Evolutionary conservation across 2,888 invertebrate genomes (phyloP).

Genomic region (Xylota sylvarum): DNA sequence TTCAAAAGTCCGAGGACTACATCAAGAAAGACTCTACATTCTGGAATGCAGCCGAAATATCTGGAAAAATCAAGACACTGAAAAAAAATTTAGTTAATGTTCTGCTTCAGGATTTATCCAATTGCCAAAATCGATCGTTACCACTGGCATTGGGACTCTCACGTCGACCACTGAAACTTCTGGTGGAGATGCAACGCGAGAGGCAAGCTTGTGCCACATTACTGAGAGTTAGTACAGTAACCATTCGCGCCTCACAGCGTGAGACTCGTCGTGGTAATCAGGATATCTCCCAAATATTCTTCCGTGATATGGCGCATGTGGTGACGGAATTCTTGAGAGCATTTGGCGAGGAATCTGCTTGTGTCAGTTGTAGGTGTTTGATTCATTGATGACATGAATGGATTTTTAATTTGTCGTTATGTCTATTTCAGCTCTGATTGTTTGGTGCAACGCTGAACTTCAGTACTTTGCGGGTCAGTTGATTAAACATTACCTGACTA

Average conservation of each 20-base stretch:
- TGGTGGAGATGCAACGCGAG: slow-evolving; percentile 85
- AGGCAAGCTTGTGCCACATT: slow-evolving; percentile 84
- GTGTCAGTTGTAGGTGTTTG: slow-evolving; percentile 88
- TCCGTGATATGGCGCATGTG: slow-evolving; percentile 89
- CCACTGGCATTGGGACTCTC: slow-evolving; percentile 95
- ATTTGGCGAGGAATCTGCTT: slow-evolving; percentile 91
- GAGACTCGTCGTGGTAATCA: slow-evolving; percentile 84
- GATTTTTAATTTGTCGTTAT: background rate
- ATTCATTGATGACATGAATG: background rate
- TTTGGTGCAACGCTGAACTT: slow-evolving; percentile 95
- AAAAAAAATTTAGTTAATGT: slow-evolving; percentile 93
- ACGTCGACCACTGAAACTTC: slow-evolving; percentile 92
- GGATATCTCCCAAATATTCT: slow-evolving; percentile 88
- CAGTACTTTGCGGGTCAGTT: slow-evolving; percentile 92
- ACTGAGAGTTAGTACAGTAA: slow-evolving; percentile 83
- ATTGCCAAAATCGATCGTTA: slow-evolving; percentile 94
- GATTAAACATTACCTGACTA: slow-evolving; percentile 95
- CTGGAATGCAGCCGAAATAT: slow-evolving; percentile 81
- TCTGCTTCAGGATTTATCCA: slow-evolving; percentile 94
- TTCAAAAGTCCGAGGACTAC: slow-evolving; percentile 89
- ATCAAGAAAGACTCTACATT: slow-evolving; percentile 83
- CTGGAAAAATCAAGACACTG: slow-evolving; percentile 88
- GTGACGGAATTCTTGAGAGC: slow-evolving; percentile 91
- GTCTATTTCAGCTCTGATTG: slow-evolving; percentile 89
- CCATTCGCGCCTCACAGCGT: slow-evolving; percentile 83